Conservation (phyloP, 2,113 vertebrate genomes). For the Miniopterus natalensis region DNA sequence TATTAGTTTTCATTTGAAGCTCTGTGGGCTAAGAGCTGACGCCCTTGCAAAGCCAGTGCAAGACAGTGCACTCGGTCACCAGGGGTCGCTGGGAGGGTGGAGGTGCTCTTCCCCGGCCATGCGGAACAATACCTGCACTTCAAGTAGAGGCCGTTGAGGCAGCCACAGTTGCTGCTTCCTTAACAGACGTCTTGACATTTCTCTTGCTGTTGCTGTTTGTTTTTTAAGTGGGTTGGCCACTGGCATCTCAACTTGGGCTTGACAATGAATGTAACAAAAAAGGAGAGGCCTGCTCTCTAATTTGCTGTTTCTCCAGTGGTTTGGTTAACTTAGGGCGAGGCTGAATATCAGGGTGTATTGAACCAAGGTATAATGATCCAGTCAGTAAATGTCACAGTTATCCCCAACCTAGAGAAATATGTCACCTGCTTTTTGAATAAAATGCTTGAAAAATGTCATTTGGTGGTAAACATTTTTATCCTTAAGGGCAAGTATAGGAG, state of each 20-base stretch:
- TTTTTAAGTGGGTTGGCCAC: neutral
- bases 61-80: neutral
- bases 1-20: neutral
- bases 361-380: neutral
- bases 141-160: neutral
- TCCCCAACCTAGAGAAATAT: neutral
- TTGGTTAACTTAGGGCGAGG: neutral
- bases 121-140: neutral
- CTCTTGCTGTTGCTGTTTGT: neutral
- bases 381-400: neutral
- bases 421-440: constrained; percentile 39
- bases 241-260: neutral
- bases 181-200: neutral
- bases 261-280: neutral
- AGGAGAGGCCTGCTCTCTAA: neutral
- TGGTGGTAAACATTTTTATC: constrained; percentile 5
- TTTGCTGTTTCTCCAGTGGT: neutral
- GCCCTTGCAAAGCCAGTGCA: neutral
- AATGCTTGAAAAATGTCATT: neutral
- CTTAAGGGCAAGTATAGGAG: neutral
- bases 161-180: neutral
- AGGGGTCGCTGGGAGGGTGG: neutral
- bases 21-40: neutral
- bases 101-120: neutral
- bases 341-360: neutral